These are phyloP conservation scores for Ormyrus thymus DNA, from an alignment of 2,888 invertebrate species.

Conservation along the genomic window DNA sequence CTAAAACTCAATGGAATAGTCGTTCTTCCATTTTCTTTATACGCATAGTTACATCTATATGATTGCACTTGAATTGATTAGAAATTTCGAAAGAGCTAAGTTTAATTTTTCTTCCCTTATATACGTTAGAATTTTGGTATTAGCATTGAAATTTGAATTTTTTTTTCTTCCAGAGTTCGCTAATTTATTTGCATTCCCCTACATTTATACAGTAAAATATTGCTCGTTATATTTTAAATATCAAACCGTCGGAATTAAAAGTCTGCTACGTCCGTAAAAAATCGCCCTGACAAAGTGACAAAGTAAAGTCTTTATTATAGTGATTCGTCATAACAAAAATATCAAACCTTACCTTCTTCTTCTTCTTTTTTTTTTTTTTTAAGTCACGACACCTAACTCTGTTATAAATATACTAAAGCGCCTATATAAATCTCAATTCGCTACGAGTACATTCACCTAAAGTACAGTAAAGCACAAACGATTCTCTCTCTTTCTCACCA, in stretches of 20 bases:
- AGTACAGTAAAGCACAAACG: conserved; percentile 2
- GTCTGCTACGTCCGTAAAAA: not conserved
- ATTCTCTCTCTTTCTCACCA: not conserved
- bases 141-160: not conserved
- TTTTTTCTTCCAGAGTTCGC: not conserved
- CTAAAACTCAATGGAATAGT: not conserved
- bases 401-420: conserved; percentile 17
- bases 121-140: conserved; percentile 6
- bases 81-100: not conserved
- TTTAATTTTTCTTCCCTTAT: conserved; percentile 3
- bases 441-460: conserved; percentile 9
- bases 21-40: not conserved
- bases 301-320: not conserved
- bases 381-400: not conserved
- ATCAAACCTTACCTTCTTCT: not conserved
- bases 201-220: conserved; percentile 15
- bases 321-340: not conserved
- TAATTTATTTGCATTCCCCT: not conserved
- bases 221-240: not conserved
- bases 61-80: not conserved
- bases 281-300: too few species aligned
- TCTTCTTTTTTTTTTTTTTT: too few species aligned
- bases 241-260: not conserved
- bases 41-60: too few species aligned
- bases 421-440: conserved; percentile 5